These are phyloP conservation scores for Gymnoscelis rufifasciata DNA, from an alignment of 2,888 invertebrate genomes.

Conservation along the genomic window DNA sequence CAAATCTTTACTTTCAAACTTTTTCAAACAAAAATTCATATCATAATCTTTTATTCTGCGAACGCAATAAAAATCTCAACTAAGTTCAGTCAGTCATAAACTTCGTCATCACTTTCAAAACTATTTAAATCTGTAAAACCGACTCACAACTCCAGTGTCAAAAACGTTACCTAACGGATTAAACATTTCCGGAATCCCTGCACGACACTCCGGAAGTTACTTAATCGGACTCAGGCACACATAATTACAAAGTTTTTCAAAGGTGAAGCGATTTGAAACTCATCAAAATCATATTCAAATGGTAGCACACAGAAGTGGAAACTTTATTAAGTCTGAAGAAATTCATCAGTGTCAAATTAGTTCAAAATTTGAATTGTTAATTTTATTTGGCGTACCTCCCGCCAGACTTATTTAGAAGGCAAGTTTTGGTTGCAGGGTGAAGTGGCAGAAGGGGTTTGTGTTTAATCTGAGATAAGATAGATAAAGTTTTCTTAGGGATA, in stretches of 20 bases:
- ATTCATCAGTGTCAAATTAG: conserved; percentile 58
- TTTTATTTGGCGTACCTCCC: conserved; percentile 57
- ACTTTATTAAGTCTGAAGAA: conserved; percentile 51
- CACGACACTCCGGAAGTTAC: too few species aligned
- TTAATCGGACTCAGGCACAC: background rate
- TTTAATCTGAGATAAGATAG: background rate
- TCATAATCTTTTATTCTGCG: too few species aligned
- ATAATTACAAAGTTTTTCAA: conserved; percentile 1
- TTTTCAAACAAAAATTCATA: too few species aligned
- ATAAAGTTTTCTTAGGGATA: background rate
- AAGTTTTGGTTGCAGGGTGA: conserved; percentile 29
- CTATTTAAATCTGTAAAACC: too few species aligned
- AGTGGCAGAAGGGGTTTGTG: conserved; percentile 6
- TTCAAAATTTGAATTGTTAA: conserved; percentile 63
- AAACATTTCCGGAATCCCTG: too few species aligned
- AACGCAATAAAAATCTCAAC: too few species aligned
- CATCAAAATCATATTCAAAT: conserved; percentile 29
- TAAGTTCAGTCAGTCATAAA: too few species aligned
- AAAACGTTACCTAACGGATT: too few species aligned
- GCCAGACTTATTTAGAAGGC: conserved; percentile 49
- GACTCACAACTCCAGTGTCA: too few species aligned
- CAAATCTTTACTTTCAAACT: too few species aligned
- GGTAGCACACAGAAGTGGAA: conserved; percentile 34
- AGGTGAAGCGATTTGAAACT: conserved; percentile 12
- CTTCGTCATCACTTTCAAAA: too few species aligned